These are phyloP conservation scores for Caenorhabditis sulstoni DNA, from an alignment of 2,888 invertebrate genomes.

Conservation along the genomic window DNA sequence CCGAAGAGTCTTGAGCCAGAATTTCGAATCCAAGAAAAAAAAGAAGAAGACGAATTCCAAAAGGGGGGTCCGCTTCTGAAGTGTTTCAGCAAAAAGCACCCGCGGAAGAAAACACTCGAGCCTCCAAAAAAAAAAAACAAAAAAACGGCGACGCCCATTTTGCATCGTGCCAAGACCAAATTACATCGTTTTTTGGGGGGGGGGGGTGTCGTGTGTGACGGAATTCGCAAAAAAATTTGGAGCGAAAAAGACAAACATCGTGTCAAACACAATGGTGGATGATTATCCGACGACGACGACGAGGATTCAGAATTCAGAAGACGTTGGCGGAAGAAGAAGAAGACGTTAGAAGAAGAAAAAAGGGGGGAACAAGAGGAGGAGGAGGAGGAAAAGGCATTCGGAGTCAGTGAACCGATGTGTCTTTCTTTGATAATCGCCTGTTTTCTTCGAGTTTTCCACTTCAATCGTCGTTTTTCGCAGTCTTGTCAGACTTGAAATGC, in stretches of 20 bases:
- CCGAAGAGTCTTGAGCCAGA: no score
- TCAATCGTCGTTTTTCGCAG: no score
- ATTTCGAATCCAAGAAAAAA: no score
- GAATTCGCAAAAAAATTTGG: not conserved
- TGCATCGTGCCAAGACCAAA: not conserved
- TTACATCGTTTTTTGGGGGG: not conserved
- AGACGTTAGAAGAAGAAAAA: not conserved
- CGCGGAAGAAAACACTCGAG: constrained; percentile 13
- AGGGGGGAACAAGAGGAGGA: not conserved
- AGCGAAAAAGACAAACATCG: not conserved
- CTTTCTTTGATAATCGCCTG: no score
- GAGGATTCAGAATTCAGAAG: not conserved
- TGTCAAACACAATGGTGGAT: constrained; percentile 27
- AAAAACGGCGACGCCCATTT: constrained; percentile 7
- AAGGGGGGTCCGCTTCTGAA: not conserved
- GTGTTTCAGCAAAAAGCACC: constrained; percentile 16
- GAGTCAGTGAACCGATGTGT: no score
- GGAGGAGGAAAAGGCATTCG: not conserved
- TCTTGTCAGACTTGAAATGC: no score
- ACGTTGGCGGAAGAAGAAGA: not conserved
- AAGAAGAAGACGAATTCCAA: not conserved
- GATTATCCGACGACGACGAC: constrained; percentile 8
- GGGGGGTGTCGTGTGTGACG: no score
- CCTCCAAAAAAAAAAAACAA: no score
- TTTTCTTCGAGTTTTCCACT: no score